Evolutionary conservation across 1,140 invertebrate genomes (phyloP), one percentile per base, ranked within the genome.

Genomic region (Polypedilum vanderplanki): DNA sequence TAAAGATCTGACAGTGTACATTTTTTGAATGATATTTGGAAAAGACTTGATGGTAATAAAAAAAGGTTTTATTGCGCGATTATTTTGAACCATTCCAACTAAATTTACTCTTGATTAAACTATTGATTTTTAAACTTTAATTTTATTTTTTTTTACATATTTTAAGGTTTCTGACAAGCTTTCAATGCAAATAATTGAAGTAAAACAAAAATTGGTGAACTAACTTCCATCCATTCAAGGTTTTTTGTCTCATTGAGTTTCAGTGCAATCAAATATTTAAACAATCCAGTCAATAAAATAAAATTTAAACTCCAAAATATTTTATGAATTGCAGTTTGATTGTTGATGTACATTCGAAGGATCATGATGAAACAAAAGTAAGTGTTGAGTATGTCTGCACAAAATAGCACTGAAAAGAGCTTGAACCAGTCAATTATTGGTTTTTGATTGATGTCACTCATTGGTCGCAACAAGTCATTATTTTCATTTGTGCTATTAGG

Each of bases 311-410:
- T 96, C 91, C 95, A 97, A 46, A 91, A 86, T 9, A 92, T 89
- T 78, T 95, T 87, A 76, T 94, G 84, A 9, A 93, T 82, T 40
- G 94, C 92, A 73, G 88, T 87, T 8, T 82, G 84, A 82, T 92
- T 93, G 73, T 93, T 88, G 78, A 94, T 85, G 79, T 92, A 91
- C 91, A 96, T 95, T 78, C 96, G 87, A 79, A 98, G 95, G 79
- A 96, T 93, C 67, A 98, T 91, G 78, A 98, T 98, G 15, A 93
- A 89, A 81, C 94, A 95, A 82, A 98, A 97, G 83, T 98, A 98
- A 15, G 92, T 90, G 84, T 95, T 96, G 67, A 97, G 85, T 57
- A 92, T 93, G 86, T 98, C 95, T 77, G 91, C 92, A 20, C 94
- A 87, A 85, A 97, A 98, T 24, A 98, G 83, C 0, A 96, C 95